These are phyloP conservation scores for Sturnira hondurensis DNA, from an alignment of 2,113 vertebrate genomes.

Conservation along the genomic window DNA sequence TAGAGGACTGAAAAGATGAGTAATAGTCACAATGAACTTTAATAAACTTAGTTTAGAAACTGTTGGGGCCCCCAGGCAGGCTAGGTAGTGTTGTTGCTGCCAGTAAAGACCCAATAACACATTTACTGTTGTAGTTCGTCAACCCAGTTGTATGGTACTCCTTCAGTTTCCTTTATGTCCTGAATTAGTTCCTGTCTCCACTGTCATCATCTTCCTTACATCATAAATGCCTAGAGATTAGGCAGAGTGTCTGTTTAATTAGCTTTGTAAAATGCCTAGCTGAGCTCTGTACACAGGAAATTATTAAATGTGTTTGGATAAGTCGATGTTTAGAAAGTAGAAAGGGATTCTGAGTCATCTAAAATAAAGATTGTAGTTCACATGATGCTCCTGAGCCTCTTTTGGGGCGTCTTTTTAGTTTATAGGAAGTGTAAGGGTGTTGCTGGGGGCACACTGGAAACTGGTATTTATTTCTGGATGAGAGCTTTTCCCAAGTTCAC, in stretches of 20 bases:
- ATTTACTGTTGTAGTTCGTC: not conserved
- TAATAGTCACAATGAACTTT: not conserved
- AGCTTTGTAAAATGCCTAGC: constrained; percentile 33
- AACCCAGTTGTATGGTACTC: not conserved
- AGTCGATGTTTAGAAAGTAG: constrained; percentile 16
- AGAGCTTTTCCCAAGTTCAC: not conserved
- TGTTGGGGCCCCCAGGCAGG: not conserved
- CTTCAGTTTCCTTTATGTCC: not conserved
- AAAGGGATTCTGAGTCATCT: not conserved
- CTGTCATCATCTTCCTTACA: not conserved
- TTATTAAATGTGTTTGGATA: not conserved
- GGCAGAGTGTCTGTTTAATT: constrained; percentile 11
- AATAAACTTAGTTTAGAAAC: not conserved
- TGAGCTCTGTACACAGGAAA: not conserved
- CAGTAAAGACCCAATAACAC: not conserved
- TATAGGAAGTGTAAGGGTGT: not conserved
- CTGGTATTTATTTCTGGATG: not conserved
- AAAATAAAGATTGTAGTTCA: not conserved
- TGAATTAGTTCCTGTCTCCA: not conserved
- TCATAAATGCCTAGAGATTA: not conserved
- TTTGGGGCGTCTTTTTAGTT: not conserved
- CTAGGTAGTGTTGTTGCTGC: not conserved
- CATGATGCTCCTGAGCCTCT: not conserved
- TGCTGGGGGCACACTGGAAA: accelerated
- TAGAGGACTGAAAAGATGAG: not conserved